Conservation (phyloP, 2,888 invertebrate genomes). For the Epsilonema sp. region DNA sequence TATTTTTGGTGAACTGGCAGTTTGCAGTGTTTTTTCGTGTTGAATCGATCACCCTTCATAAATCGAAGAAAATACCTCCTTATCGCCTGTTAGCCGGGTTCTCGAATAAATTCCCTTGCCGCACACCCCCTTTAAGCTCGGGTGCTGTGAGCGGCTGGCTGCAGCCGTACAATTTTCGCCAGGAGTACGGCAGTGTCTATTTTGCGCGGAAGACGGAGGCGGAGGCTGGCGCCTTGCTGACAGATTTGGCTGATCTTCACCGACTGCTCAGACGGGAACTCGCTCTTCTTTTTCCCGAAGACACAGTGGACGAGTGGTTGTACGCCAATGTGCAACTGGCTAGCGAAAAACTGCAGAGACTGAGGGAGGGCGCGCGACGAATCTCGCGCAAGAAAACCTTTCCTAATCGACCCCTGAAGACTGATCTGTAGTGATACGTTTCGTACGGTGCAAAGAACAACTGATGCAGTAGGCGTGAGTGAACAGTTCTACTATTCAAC, state of each 20-base stretch:
- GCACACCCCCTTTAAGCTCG: too few species aligned
- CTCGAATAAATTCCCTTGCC: too few species aligned
- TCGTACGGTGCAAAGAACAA: too few species aligned
- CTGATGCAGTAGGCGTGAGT: too few species aligned
- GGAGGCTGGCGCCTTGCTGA: background rate
- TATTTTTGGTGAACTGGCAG: too few species aligned
- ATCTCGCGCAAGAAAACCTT: background rate
- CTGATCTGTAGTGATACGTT: too few species aligned
- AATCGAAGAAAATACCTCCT: too few species aligned
- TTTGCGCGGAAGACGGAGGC: background rate
- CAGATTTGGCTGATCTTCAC: background rate
- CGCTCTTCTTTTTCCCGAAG: slow-evolving; percentile 2
- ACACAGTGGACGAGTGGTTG: slow-evolving; percentile 6
- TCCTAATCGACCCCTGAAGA: background rate
- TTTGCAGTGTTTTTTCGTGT: too few species aligned
- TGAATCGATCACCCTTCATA: too few species aligned
- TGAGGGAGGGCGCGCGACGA: background rate
- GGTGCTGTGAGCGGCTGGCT: too few species aligned
- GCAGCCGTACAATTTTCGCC: slow-evolving; percentile 1
- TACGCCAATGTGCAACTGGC: slow-evolving; percentile 2
- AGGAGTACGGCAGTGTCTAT: background rate
- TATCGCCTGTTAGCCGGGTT: too few species aligned
- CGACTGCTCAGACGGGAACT: background rate
- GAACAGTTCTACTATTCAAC: too few species aligned
- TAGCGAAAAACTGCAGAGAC: background rate